phyloP scores from a whole-genome alignment of 2,888 invertebrate species.

The Syrphus vitripennis region DNA sequence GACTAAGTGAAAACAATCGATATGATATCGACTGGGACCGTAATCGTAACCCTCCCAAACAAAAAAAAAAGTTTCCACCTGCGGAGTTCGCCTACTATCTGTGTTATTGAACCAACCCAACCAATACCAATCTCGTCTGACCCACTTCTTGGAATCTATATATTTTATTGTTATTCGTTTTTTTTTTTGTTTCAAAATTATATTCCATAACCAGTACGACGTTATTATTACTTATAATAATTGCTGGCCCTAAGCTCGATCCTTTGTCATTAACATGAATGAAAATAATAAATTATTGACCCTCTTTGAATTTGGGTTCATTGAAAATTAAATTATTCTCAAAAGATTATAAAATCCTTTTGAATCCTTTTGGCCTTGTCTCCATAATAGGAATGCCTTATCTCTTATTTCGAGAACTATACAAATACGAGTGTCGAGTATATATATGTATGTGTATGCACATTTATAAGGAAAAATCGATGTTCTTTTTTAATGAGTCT shows the following conservation, averaged over 20 bases:
- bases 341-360: conserved; percentile 4
- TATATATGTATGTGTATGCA: background rate
- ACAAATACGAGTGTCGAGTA: too few relatives aligned
- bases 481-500: conserved; percentile 15
- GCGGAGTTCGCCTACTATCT: too few relatives aligned
- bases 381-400: background rate
- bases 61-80: too few relatives aligned
- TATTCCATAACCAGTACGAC: too few relatives aligned
- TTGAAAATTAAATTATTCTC: conserved; percentile 23
- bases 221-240: background rate
- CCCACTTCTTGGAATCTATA: too few relatives aligned
- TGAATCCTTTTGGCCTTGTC: background rate
- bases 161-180: too few relatives aligned
- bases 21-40: too few relatives aligned
- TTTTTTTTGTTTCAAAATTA: too few relatives aligned
- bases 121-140: too few relatives aligned
- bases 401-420: background rate
- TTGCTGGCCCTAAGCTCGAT: conserved; percentile 2
- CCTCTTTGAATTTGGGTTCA: background rate
- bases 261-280: conserved; percentile 12
- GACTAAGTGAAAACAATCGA: too few relatives aligned
- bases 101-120: too few relatives aligned
- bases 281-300: conserved; percentile 11
- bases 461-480: background rate
- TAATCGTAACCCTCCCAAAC: too few relatives aligned